Conservation (phyloP, 2,888 invertebrate species). For the Dexiosoma caninum region DNA sequence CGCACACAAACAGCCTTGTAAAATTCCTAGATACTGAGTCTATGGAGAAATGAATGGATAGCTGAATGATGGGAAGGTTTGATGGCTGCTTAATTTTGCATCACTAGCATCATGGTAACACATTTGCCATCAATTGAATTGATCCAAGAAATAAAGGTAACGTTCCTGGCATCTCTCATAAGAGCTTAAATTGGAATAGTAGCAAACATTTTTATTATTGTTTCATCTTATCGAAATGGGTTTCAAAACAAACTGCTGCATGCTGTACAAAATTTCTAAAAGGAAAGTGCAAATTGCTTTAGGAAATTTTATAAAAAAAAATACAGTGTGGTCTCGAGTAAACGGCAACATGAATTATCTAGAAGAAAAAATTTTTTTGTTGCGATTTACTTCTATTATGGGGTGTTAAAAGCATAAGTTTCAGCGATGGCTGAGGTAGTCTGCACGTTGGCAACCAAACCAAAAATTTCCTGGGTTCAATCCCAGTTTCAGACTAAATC, state of each 20-base stretch:
- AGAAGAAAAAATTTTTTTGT: too few relatives aligned
- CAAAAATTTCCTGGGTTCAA: too few relatives aligned
- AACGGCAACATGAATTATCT: too few relatives aligned
- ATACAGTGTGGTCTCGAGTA: too few relatives aligned
- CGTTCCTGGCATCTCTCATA: slow-evolving; percentile 4
- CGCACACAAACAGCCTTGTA: slow-evolving; percentile 44
- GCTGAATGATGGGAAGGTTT: neutral
- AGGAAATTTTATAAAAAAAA: neutral
- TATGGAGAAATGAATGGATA: slow-evolving; percentile 1
- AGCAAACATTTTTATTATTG: slow-evolving; percentile 25
- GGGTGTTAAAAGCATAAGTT: too few relatives aligned
- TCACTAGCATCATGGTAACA: neutral
- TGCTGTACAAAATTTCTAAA: neutral
- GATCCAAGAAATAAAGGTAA: neutral
- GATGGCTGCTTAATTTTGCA: slow-evolving; percentile 6
- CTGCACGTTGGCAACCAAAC: too few relatives aligned
- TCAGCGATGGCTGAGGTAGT: too few relatives aligned
- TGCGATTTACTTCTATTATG: too few relatives aligned
- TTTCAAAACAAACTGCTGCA: neutral
- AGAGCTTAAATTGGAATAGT: slow-evolving; percentile 49
- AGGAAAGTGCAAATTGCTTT: too few relatives aligned
- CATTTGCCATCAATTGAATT: slow-evolving; percentile 32
- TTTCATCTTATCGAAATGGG: neutral
- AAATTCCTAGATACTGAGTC: neutral
- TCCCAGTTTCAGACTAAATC: too few relatives aligned